A percentile compares a stretch with the other conserved stretches of the same genome.
phyloP scores from a whole-genome alignment of 2,888 invertebrate species.

The Galerucella pusilla region DNA sequence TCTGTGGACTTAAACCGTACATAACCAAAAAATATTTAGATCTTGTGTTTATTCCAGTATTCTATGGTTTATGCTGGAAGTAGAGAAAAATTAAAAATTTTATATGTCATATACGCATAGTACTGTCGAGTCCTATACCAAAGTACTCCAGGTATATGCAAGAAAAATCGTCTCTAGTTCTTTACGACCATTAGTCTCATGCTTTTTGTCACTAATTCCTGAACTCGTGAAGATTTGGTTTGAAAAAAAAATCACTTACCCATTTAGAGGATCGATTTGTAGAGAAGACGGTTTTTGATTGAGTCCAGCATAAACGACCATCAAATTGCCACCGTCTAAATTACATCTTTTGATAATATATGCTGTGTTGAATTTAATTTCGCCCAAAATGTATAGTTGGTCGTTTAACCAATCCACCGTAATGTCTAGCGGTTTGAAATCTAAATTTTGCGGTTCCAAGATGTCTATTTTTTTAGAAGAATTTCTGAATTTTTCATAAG shows the following conservation, averaged over 20 bases:
- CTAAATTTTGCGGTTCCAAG: conserved; percentile 69
- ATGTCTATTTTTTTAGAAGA: conserved; percentile 64
- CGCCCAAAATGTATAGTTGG: conserved; percentile 84
- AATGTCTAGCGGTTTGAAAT: conserved; percentile 76
- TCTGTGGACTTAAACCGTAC: no score
- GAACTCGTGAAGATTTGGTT: no score
- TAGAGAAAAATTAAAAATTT: no score
- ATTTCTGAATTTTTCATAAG: conserved; percentile 5
- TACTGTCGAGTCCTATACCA: no score
- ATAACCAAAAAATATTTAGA: no score
- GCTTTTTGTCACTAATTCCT: no score
- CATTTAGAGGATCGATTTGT: conserved; percentile 93
- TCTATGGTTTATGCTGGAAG: no score
- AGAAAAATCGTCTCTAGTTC: no score
- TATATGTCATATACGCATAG: no score
- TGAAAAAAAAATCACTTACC: conserved; percentile 66
- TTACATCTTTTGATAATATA: conserved; percentile 84
- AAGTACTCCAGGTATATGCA: no score
- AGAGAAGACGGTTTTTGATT: conserved; percentile 80
- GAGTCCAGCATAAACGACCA: conserved; percentile 78
- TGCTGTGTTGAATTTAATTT: conserved; percentile 67
- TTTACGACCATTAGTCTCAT: no score
- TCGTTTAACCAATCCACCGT: conserved; percentile 92
- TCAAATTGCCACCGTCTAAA: conserved; percentile 77
- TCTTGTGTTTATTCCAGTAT: no score